Evolutionary conservation across 1,140 invertebrate genomes (phyloP), one percentile per base, ranked within the genome.

Genomic region (Drosophila watanabei): DNA sequence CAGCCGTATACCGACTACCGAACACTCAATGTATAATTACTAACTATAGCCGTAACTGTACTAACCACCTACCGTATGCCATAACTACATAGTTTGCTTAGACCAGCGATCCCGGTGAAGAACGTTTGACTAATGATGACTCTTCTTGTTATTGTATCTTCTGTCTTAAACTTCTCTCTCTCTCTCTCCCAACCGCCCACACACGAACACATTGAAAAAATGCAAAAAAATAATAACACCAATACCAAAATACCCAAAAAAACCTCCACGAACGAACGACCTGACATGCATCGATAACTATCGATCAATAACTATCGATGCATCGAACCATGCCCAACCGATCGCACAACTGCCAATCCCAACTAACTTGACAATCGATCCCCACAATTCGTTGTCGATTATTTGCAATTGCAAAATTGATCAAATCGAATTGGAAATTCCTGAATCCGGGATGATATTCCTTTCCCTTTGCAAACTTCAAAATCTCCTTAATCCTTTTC

Each of bases 141-240:
- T 90, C 80, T 86, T 86, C 80, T 91, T 91, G 87, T 90, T 89
- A 86, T 90, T 91, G 82, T 90, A 91, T 90, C 86, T 90, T 90
- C 86, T 90, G 86, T 90, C 87, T 90, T 91, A 86, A 90, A 90
- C 82, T 91, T 90, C 82, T 89, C 79, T 90, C 82, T 89, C 79
- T 89, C 80, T 90, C 82, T 89, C 79, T 86, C 82, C 79, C 82
- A 86, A 86, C 86, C 79, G 82, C 79, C 86, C 82, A 82, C 82
- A 90, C 72, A 89, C 66, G 46, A 51, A 71, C 43, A 77, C 61
- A 73, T 41, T 18, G 43, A n/a, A 58, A 33, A 52, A 18, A 24
- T 24, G n/a, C n/a, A n/a, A 52, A 49, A 7, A 24, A 6, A 46
- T 11, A 58, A 18, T 41, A 39, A 30, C 24, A 18, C 18, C 11